Conservation (phyloP, 2,113 vertebrate genomes). For the Pseudorectes ferrugineus region DNA sequence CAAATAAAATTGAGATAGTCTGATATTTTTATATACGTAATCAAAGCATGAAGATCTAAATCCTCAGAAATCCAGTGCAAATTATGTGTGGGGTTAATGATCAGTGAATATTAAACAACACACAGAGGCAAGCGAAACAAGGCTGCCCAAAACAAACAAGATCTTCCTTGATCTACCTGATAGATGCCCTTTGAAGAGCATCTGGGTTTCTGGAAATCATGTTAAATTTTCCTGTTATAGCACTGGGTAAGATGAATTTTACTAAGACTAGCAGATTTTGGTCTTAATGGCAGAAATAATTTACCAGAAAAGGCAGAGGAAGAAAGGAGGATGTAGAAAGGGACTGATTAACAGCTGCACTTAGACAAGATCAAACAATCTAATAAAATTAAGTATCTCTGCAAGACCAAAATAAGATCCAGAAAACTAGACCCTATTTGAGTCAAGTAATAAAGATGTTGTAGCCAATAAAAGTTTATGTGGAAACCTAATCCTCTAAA, state of each 20-base stretch:
- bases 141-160: neutral
- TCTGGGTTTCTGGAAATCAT: neutral
- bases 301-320: neutral
- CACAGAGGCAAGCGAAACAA: neutral
- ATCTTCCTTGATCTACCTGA: neutral
- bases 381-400: slow-evolving; percentile 41
- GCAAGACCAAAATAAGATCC: slow-evolving; percentile 6
- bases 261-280: neutral
- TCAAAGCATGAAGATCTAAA: neutral
- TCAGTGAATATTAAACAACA: neutral
- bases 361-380: slow-evolving; percentile 22
- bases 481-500: neutral
- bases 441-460: neutral
- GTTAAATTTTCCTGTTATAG: neutral
- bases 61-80: neutral
- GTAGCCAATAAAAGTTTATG: slow-evolving; percentile 29
- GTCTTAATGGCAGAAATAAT: neutral
- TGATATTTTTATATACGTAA: neutral
- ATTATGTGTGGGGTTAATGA: neutral
- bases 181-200: neutral
- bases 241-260: neutral
- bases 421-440: neutral
- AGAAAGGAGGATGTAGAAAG: neutral
- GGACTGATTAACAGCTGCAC: slow-evolving; percentile 17
- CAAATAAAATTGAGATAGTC: accelerated